Conservation (phyloP, 92 coral and sea anemone species). For the Epizoanthus illoricatus region DNA sequence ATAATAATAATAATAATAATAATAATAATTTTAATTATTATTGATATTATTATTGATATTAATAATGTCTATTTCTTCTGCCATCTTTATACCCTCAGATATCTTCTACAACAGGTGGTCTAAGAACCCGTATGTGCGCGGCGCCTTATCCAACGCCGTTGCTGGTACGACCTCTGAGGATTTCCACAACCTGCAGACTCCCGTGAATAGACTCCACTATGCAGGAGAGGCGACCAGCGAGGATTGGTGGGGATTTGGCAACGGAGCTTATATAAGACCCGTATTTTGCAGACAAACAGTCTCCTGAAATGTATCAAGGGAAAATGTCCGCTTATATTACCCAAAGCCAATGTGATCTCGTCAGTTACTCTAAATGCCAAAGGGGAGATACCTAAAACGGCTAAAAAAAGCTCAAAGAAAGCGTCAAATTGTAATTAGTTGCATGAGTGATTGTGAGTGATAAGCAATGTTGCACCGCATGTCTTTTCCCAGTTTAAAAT, state of each 20-base stretch:
- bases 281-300: conserved; percentile 34
- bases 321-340: background rate
- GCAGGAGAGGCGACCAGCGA: conserved; percentile 20
- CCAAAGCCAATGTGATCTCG: conserved; percentile 14
- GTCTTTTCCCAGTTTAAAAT: too few relatives aligned
- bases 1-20: too few relatives aligned
- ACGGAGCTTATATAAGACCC: conserved; percentile 72
- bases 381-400: background rate
- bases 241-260: conserved; percentile 71
- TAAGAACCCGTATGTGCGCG: conserved; percentile 45
- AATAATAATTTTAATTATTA: too few relatives aligned
- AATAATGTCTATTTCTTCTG: too few relatives aligned
- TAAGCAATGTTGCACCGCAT: too few relatives aligned
- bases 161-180: conserved; percentile 48
- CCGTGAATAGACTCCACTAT: conserved; percentile 57
- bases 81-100: conserved; percentile 14
- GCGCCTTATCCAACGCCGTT: conserved; percentile 64
- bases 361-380: background rate
- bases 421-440: too few relatives aligned
- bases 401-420: too few relatives aligned
- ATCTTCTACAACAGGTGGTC: conserved; percentile 41
- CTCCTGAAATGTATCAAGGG: conserved; percentile 22
- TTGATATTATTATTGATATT: too few relatives aligned
- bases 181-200: conserved; percentile 45
- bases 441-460: too few relatives aligned